Evolutionary conservation across 2,797 vertebrate species (phyloP).

Genomic region (Spondyliosoma cantharus): DNA sequence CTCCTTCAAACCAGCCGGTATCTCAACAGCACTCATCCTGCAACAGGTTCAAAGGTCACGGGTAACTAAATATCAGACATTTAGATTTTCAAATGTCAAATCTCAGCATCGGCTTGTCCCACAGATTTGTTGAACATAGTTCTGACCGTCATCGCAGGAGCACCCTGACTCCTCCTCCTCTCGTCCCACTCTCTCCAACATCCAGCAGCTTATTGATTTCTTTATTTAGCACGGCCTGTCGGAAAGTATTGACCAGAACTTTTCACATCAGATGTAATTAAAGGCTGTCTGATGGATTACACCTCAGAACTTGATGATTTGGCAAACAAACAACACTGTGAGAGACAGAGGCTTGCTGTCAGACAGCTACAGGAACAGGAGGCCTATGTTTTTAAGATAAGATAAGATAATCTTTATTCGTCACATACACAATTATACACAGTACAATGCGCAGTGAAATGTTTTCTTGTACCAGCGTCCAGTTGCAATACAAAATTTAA

Average conservation of each 20-base stretch:
- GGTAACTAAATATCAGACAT: not conserved
- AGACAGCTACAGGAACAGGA: not conserved
- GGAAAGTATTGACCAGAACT: constrained; percentile 80
- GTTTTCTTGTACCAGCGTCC: no score
- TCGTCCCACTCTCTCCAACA: constrained; percentile 31
- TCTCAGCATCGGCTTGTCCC: not conserved
- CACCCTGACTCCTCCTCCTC: constrained; percentile 35
- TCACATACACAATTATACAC: no score
- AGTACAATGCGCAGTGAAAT: no score
- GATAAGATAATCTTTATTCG: no score
- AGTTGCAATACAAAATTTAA: no score
- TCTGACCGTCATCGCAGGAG: constrained; percentile 24
- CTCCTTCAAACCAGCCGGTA: constrained; percentile 90
- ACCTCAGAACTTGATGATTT: constrained; percentile 36
- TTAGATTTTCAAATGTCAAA: constrained; percentile 7
- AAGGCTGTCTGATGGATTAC: constrained; percentile 54
- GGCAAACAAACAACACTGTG: constrained; percentile 18
- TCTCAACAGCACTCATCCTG: constrained; percentile 84
- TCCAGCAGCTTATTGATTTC: constrained; percentile 66
- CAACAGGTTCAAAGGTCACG: constrained; percentile 25
- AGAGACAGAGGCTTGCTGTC: not conserved
- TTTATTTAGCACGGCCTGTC: constrained; percentile 68
- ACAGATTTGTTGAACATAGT: constrained; percentile 17
- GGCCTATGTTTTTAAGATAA: not conserved
- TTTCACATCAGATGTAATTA: constrained; percentile 71